Evolutionary conservation across 2,888 invertebrate genomes (phyloP), one percentile per base, ranked within the genome.

Genomic region (Pinctada fucata): DNA sequence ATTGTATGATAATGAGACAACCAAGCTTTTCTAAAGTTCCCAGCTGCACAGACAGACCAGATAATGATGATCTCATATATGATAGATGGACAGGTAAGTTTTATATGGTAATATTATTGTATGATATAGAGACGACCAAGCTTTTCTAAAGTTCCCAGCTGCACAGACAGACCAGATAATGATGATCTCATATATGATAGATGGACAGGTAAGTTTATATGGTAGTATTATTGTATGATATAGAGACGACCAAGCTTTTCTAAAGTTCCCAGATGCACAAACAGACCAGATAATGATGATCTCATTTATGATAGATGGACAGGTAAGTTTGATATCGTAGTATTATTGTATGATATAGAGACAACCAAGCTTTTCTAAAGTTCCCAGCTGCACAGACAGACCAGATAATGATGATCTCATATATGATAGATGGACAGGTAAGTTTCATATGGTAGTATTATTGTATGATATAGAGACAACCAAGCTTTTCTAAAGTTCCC

Each of bases 21-120:
- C 99, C 0, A 99, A 99, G 93, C 93, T 98, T 76, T 99, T 0
- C 93, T 99, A 1, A 99, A 99, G 93, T 99, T 99, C 93, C 99
- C 99, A 0, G 99, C 99, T 93, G 95, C 97, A 0, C 95, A 96
- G 86, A 89, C 95, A 0, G 99, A 99, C 94, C 98, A 99, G 93
- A 97, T 99, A 79, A 99, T 99, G 97, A 99, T 99, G 99, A 99
- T 99, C 85, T 99, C 99, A 0, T 99, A 99, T 92, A 99, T 99
- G 99, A 97, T 99, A 79, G 99, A 99, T 93, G 98, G 95, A 0
- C 97, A 97, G 94, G 94, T 94, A 90, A 80, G 85, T 69, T 52
- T n/a, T n/a, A n/a, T n/a, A n/a, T n/a, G n/a, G n/a, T n/a, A n/a
- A n/a, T n/a, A n/a, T n/a, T n/a, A n/a, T n/a, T n/a, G n/a, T n/a